These are phyloP conservation scores for Perdita meconis DNA, from an alignment of 2,888 invertebrate genomes.

Conservation along the genomic window DNA sequence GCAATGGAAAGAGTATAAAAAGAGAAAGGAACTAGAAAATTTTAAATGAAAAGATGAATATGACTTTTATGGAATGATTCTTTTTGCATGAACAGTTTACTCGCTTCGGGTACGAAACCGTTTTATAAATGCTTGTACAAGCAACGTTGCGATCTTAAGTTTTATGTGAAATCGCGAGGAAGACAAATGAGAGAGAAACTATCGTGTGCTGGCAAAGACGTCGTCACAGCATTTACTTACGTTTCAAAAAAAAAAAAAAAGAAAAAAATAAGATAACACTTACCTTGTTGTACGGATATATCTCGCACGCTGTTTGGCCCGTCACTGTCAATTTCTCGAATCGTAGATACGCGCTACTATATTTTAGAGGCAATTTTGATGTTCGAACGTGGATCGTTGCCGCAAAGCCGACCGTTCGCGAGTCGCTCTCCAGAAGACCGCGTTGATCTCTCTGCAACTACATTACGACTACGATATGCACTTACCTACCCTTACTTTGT, in stretches of 20 bases:
- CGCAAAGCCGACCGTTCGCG: constrained; percentile 54
- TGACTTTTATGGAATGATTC: background rate
- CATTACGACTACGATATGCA: constrained; percentile 44
- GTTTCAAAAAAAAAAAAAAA: too few species aligned
- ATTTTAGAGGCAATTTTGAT: constrained; percentile 73
- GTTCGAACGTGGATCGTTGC: constrained; percentile 48
- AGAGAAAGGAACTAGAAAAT: constrained; percentile 4
- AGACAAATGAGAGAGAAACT: constrained; percentile 1
- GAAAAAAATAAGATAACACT: too few species aligned
- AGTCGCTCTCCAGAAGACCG: constrained; percentile 51
- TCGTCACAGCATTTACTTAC: constrained; percentile 52
- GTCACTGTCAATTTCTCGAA: constrained; percentile 71
- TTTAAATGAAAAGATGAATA: constrained; percentile 25
- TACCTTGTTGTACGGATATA: constrained; percentile 44
- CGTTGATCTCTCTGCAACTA: constrained; percentile 62
- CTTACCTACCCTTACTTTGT: constrained; percentile 65
- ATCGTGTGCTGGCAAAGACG: constrained; percentile 23
- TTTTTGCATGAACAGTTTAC: constrained; percentile 17
- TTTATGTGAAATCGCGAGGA: constrained; percentile 33
- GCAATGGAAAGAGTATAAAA: background rate
- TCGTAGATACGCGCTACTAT: constrained; percentile 68
- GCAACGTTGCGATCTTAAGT: constrained; percentile 45
- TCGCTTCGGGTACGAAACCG: constrained; percentile 59
- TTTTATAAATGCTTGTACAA: constrained; percentile 49
- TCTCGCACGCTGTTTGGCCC: constrained; percentile 63